Percentiles rank a stretch among this genome's conserved stretches.
phyloP scores from a whole-genome alignment of 2,113 vertebrate species.

The Orycteropus afer region DNA sequence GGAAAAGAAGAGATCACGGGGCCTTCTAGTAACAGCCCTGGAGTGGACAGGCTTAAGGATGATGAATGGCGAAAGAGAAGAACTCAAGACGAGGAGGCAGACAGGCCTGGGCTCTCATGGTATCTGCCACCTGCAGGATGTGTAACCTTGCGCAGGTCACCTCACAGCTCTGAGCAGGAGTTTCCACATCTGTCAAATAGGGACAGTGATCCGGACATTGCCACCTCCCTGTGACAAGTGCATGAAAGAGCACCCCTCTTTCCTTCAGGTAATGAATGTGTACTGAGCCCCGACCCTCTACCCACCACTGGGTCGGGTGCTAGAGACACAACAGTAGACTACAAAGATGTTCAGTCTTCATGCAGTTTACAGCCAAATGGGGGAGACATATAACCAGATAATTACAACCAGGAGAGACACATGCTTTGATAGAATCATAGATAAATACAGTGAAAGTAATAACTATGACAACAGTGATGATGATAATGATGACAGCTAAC shows the following conservation, averaged over 20 bases:
- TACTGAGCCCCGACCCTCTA: not conserved
- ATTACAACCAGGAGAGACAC: not conserved
- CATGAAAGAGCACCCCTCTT: not conserved
- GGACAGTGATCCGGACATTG: not conserved
- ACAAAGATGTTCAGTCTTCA: not conserved
- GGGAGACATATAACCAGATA: not conserved
- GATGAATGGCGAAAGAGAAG: not conserved
- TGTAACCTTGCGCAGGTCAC: not conserved
- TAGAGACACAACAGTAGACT: not conserved
- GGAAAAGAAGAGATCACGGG: not conserved
- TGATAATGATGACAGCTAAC: rapidly evolving
- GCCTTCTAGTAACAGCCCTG: not conserved
- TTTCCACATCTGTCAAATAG: not conserved
- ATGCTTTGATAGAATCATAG: not conserved
- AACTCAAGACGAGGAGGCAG: not conserved
- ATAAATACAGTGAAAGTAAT: not conserved
- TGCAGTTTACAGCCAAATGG: not conserved
- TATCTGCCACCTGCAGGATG: not conserved
- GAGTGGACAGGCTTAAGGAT: not conserved
- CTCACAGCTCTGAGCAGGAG: not conserved
- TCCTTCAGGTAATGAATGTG: not conserved
- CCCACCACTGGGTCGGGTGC: not conserved
- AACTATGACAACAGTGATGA: rapidly evolving
- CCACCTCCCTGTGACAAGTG: not conserved
- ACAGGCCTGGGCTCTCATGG: not conserved